Base-by-base conservation (phyloP, 1,140 invertebrate species). In the Amyelois transitella region DNA sequence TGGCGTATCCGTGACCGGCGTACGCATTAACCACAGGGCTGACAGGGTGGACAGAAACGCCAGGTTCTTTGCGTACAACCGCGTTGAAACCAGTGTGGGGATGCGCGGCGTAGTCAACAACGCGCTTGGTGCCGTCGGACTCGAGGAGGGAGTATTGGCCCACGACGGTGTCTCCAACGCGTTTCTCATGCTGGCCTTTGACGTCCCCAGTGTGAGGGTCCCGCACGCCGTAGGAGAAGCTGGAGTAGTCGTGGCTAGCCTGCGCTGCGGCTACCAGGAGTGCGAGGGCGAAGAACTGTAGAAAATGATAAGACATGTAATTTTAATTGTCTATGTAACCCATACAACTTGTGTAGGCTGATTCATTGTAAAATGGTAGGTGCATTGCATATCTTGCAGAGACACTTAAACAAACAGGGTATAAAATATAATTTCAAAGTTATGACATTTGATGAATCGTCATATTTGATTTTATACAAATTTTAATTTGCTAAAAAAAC, bases 131-230 rank as follows among this genome's bases (percentile, higher is more conserved):
- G 49, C 89, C 87, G 61, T 89, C 88, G 14, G 88, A 74, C 53
- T 89, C 88, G 22, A 88, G 58, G 6, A 88, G 69, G 10, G 83
- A 81, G 72, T 87, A 88, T 56, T 80, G 74, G 14, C 91, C 91
- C 43, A 89, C 84, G 14, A 92, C 91, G 28, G 88, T 69, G 64
- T 91, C 90, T 0, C 91, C 91, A 53, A 88, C 78, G 17, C 89
- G 81, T 18, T 72, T 83, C 64, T 90, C 89, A 20, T 88, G 75
- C 55, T 88, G 86, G 32, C 77, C 78, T 71, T 90, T 90, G n/a
- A 86, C 74, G 55, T 90, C 89, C 17, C 90, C 88, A 63, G 82
- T 91, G 74, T 83, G 78, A 3, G 86, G 80, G 72, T 90, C 89
- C 0, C 75, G 64, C 0, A 90, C 88, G 43, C 76, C 77, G 56